Conservation (phyloP, 2,888 invertebrate genomes). For the Candidula unifasciata region DNA sequence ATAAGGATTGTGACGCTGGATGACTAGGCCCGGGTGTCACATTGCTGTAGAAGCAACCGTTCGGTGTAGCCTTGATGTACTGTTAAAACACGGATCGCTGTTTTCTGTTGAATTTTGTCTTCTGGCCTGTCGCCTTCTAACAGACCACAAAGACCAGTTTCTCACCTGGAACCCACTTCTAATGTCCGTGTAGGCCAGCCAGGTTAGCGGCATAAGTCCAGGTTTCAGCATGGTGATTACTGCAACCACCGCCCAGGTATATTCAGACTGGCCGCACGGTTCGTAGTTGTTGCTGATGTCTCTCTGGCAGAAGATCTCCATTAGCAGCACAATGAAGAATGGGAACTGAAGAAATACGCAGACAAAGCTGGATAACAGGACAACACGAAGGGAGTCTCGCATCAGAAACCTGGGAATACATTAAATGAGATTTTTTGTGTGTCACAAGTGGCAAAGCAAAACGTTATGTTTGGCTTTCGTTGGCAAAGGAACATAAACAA, state of each 20-base stretch:
- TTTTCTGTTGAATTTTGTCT: not conserved
- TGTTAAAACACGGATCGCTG: not conserved
- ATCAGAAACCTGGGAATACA: not conserved
- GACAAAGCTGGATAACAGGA: constrained; percentile 47
- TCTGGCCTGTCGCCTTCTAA: too few relatives aligned
- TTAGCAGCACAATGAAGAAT: constrained; percentile 50
- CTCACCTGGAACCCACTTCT: constrained; percentile 38
- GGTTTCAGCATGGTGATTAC: constrained; percentile 53
- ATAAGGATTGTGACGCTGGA: too few relatives aligned
- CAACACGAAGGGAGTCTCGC: constrained; percentile 51
- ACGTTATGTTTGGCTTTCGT: too few relatives aligned
- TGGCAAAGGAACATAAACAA: too few relatives aligned
- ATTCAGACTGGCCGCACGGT: constrained; percentile 50
- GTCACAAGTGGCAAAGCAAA: too few relatives aligned
- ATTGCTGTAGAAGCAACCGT: not conserved
- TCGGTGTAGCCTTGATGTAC: not conserved
- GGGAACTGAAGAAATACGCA: constrained; percentile 55
- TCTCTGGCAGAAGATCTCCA: constrained; percentile 50
- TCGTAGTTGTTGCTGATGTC: not conserved
- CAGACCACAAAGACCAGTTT: constrained; percentile 17
- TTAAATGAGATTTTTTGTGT: not conserved
- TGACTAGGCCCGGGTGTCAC: not conserved
- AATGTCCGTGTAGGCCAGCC: constrained; percentile 53
- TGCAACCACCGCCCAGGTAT: constrained; percentile 51
- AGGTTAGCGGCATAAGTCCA: constrained; percentile 53